Base-by-base conservation (phyloP, 2,113 vertebrate genomes). In the Mixornis gularis region DNA sequence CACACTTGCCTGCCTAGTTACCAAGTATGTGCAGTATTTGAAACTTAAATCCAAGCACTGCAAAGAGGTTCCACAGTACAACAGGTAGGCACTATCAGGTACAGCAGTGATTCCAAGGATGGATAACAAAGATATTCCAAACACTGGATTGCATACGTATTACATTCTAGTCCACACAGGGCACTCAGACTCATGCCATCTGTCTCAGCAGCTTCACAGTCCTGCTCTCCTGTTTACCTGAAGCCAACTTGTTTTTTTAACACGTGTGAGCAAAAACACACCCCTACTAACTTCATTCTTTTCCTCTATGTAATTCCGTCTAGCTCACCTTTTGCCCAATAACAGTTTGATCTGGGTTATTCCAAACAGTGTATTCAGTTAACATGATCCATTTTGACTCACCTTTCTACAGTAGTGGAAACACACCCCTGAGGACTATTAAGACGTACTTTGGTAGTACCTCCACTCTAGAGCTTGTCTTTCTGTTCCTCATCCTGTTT, bases 321-420 rank as follows among this genome's bases (percentile, higher is more conserved):
- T 34, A 4, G 7, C 11, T 65, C 41, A 24, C 41, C 12, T 76
- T 36, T 6, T 25, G 5, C 29, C 49, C 25, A 6, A 0, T 3
- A 32, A n/a, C 27, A 69, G 7, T 2, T 5, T 15, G 5, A 29
- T 7, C 4, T 16, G 38, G 17, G 15, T n/a, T 24, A 46, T 15
- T 74, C 38, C 32, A 18, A 64, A 24, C 11, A 4, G 1, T 1
- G 0, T 3, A 14, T 16, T 51, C 8, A 13, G 27, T 26, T n/a
- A 38, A 12, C 2, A 4, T 0, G 1, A 12, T 32, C 7, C 1
- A 0, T 73, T 7, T 6, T 2, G 11, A 17, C 7, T 52, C 14
- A 12, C 24, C 16, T 46, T 21, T 10, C 56, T 43, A 24, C 9
- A 38, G 13, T 0, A n/a, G 8, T 1, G 13, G 6, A 44, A 62